Percentiles rank a stretch among this genome's conserved stretches.
These are phyloP conservation scores for Ephestia elutella DNA, from an alignment of 1,140 invertebrate genomes.

Conservation along the genomic window DNA sequence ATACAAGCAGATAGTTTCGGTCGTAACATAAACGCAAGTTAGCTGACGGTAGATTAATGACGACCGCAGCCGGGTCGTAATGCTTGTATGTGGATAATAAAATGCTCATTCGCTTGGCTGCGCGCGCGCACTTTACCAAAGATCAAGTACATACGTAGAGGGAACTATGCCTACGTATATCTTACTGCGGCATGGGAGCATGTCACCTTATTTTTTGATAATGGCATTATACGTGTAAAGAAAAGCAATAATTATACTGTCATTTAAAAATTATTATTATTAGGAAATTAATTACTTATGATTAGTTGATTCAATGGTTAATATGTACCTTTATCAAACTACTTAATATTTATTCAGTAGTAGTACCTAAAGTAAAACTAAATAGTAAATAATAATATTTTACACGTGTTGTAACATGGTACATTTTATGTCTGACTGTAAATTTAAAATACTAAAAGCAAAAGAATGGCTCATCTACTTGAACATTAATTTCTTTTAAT, in stretches of 20 bases:
- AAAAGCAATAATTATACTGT: no score
- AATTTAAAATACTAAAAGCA: no score
- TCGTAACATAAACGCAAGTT: conserved; percentile 7
- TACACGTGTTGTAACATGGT: no score
- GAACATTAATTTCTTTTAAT: conserved; percentile 17
- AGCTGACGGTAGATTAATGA: conserved; percentile 25
- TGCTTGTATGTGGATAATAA: conserved; percentile 45
- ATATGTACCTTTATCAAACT: no score
- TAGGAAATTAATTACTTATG: no score
- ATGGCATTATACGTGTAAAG: no score
- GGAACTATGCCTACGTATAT: neutral
- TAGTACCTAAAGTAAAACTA: no score
- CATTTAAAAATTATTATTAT: no score
- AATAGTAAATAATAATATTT: no score
- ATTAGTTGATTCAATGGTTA: no score
- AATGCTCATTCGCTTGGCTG: conserved; percentile 48
- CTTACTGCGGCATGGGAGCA: neutral
- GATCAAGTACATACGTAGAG: conserved; percentile 23
- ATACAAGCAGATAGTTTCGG: conserved; percentile 1
- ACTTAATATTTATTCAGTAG: no score
- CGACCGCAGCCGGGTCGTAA: conserved; percentile 33
- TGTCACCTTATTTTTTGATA: neutral
- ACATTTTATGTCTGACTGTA: no score
- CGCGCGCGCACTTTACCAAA: conserved; percentile 38
- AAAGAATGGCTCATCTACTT: neutral